A percentile compares a stretch with the other conserved stretches of the same genome.
Conservation (phyloP, 2,888 invertebrate genomes). For the Platycheirus rosarum region DNA sequence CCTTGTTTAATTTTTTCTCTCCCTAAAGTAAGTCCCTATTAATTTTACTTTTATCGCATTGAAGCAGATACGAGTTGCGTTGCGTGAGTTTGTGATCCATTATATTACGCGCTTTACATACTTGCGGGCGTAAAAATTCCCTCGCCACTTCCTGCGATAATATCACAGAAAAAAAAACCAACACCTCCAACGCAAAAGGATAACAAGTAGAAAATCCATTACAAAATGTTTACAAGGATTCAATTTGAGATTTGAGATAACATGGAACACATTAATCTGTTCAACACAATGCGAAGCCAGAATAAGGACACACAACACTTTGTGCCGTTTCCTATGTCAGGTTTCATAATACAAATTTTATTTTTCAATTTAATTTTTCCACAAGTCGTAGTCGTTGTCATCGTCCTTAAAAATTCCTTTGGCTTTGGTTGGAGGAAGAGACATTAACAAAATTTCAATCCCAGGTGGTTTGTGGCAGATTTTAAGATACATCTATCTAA, state of each 20-base stretch:
- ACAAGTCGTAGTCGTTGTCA: neutral
- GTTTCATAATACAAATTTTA: conserved; percentile 31
- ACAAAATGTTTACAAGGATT: conserved; percentile 71
- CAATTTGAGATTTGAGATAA: conserved; percentile 70
- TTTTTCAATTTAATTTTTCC: conserved; percentile 35
- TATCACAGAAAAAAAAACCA: conserved; percentile 2
- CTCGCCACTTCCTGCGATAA: conserved; percentile 15
- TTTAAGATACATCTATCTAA: neutral
- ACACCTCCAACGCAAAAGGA: conserved; percentile 33
- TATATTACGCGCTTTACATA: neutral
- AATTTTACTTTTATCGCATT: conserved; percentile 65
- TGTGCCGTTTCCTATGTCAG: conserved; percentile 18
- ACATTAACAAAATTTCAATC: conserved; percentile 13
- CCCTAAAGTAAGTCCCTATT: conserved; percentile 57
- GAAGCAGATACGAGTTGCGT: conserved; percentile 49
- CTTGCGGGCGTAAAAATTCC: neutral
- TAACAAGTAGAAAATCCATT: conserved; percentile 66
- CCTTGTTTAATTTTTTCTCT: conserved; percentile 33
- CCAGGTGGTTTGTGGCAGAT: conserved; percentile 25
- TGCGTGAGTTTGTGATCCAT: conserved; percentile 12
- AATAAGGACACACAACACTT: conserved; percentile 40
- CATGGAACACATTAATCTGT: conserved; percentile 61
- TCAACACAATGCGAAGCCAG: conserved; percentile 31
- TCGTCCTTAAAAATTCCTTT: conserved; percentile 14
- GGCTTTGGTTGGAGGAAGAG: neutral